Conservation (phyloP, 2,113 vertebrate genomes). For the Accipiter virgatus region DNA sequence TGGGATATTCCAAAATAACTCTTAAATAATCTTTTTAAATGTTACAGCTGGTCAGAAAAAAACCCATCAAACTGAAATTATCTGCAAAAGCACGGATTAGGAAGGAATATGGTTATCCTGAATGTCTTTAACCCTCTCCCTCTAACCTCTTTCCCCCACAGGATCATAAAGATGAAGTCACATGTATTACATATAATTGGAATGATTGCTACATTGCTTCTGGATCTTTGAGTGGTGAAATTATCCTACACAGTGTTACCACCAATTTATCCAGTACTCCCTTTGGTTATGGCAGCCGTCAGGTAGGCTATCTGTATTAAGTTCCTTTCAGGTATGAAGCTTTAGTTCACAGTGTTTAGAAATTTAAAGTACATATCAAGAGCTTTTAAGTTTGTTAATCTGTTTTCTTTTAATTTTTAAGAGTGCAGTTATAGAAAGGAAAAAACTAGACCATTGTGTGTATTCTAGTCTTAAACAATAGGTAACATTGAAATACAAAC, state of each 20-base stretch:
- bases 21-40: neutral
- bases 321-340: neutral
- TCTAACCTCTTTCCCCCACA: conserved; percentile 44
- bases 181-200: conserved; percentile 87
- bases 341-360: neutral
- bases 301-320: conserved; percentile 73
- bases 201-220: conserved; percentile 91
- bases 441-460: neutral
- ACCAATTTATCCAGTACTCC: conserved; percentile 91
- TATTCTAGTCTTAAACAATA: neutral
- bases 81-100: neutral
- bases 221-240: conserved; percentile 92
- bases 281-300: conserved; percentile 87
- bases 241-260: conserved; percentile 90
- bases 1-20: neutral
- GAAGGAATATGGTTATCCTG: neutral
- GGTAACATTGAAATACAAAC: neutral
- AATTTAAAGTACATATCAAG: neutral
- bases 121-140: neutral
- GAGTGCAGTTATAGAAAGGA: neutral
- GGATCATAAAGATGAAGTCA: conserved; percentile 95
- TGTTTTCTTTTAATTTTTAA: neutral
- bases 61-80: neutral
- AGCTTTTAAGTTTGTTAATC: neutral
- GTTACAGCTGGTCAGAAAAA: neutral